Base-by-base conservation (phyloP, 2,888 invertebrate species). In the Cremastobaeus sp. region DNA sequence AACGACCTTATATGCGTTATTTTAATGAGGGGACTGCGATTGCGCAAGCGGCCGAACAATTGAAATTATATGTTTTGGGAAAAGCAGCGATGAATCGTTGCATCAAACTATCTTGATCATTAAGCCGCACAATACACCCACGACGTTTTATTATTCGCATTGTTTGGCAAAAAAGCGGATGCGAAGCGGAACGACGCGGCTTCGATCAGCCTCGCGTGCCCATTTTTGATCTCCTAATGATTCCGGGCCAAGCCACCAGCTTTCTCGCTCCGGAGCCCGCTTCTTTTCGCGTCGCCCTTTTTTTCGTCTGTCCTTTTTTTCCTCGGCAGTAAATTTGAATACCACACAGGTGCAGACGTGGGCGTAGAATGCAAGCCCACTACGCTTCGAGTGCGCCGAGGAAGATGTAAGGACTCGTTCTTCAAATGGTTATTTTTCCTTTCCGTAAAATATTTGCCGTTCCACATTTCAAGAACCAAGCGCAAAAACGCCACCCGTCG, bases 281-380 rank as follows among this genome's bases (percentile, higher is more conserved):
- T 30, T 18, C n/a, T 45, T n/a, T 14, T 28, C 14, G 11, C 52
- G 43, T 37, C 11, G 5, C 45, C 37, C 54, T 59, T 43, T 34
- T 52, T 34, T 39, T 48, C 15, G 1, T 25, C 11, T 21, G 15
- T 30, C 32, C 25, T 20, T 59, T 45, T 60, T 47, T 34, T 8
- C 14, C 35, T 11, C 3, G 48, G 54, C 65, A 54, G 69, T 69
- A 69, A 69, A 74, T 74, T 74, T 65, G 74, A 74, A 69, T 74
- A 74, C 69, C 74, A 70, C 73, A 66, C 76, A 76, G 76, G 76
- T 76, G 76, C 76, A 74, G 76, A 74, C 73, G 73, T 76, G 73
- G 73, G 76, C 73, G 76, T 76, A 70, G 57, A 70, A 70, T 66
- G 68, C 59, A 76, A 65, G 62, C 73, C 73, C 73, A 62, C 69